Evolutionary conservation across 2,888 invertebrate genomes (phyloP), one percentile per base, ranked within the genome.

Genomic region (Hyposoter dolosus): DNA sequence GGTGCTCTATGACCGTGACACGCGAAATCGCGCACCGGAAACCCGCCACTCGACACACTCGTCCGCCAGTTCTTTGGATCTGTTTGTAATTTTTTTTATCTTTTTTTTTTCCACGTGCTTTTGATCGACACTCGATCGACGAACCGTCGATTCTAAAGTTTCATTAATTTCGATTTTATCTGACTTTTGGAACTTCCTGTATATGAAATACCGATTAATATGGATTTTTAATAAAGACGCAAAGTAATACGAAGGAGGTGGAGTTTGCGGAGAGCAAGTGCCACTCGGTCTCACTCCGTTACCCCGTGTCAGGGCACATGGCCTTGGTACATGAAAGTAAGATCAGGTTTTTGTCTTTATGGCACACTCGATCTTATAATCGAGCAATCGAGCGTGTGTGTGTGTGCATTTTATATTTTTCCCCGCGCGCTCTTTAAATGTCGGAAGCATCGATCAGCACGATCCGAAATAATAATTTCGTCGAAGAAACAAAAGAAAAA

Each of bases 281-380:
- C 90, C 91, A 88, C 85, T 89, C 88, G 79, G 89, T 92, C 91
- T 93, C 90, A 88, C 63, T 40, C 74, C 83, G 63, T 84, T 91
- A 88, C 86, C 89, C 88, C 78, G 79, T 84, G 81, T 47, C 40
- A 77, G 84, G 79, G 53, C 83, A 85, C 86, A 80, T 86, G 91
- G 89, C 93, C 93, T 93, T 93, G 93, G 89, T 90, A 90, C 92
- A 92, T 92, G 93, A 93, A 93, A 93, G 93, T 93, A 91, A 91
- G 89, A 91, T 91, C 91, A 83, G 88, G 82, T 87, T 88, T 71
- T 85, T 84, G 81, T 88, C 77, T 71, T 60, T 68, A 75, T 80
- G 43, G 45, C 28, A 75, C 75, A 84, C 28, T 69, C 82, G 82
- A 69, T 81, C 71, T 63, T 50, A 66, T 63, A 76, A 19, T 65